Percentiles rank a stretch among this genome's conserved stretches.
phyloP scores from a whole-genome alignment of 2,113 vertebrate genomes.

The Clupea harengus region DNA sequence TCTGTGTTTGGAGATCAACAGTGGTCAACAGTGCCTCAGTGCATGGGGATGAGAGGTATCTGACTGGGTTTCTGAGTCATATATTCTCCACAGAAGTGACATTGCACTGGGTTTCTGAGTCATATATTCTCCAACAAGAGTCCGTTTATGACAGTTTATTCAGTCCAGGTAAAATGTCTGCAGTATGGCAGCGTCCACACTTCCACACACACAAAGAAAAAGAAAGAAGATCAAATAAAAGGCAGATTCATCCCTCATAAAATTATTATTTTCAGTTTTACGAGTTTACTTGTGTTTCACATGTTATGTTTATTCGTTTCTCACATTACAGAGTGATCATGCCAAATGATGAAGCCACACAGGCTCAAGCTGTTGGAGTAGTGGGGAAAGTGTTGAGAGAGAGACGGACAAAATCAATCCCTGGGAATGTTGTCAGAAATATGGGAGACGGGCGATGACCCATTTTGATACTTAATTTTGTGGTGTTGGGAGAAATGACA shows the following conservation, averaged over 20 bases:
- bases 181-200: not conserved
- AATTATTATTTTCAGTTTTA: not conserved
- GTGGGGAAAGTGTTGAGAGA: not conserved
- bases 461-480: not conserved
- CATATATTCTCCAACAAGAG: not conserved
- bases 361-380: not conserved
- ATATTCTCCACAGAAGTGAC: not conserved
- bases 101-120: not conserved
- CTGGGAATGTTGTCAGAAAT: not conserved
- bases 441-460: not conserved
- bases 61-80: too few species aligned
- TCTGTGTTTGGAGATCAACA: not conserved
- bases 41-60: not conserved
- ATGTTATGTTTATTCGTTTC: not conserved
- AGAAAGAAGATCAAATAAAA: too few species aligned
- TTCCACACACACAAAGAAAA: not conserved
- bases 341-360: not conserved
- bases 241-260: too few species aligned
- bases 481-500: not conserved
- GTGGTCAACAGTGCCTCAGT: not conserved
- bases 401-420: not conserved
- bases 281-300: not conserved
- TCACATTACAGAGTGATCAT: not conserved
- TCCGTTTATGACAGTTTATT: not conserved
- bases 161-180: not conserved